phyloP scores from a whole-genome alignment of 1,140 invertebrate species.

The Scaptomyza hsui region DNA sequence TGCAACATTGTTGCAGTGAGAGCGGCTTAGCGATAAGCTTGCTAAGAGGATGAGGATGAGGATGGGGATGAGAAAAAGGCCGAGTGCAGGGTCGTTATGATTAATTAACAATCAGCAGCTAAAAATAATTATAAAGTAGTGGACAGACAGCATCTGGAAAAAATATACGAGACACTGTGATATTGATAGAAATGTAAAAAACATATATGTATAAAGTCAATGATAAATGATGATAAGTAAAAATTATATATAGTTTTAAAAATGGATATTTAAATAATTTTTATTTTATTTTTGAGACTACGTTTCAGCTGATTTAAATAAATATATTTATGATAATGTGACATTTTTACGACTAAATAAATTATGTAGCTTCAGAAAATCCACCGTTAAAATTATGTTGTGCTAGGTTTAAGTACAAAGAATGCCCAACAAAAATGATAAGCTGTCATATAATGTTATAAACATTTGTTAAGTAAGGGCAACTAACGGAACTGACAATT shows the following conservation, averaged over 20 bases:
- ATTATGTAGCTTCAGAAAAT: too few species aligned
- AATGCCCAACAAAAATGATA: background rate
- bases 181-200: too few species aligned
- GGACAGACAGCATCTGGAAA: conserved; percentile 65
- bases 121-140: conserved; percentile 68
- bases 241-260: too few species aligned
- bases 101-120: conserved; percentile 35
- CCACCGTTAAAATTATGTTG: background rate
- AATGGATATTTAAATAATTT: too few species aligned
- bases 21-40: background rate
- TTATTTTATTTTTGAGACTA: too few species aligned
- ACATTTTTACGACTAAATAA: too few species aligned
- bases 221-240: too few species aligned
- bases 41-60: too few species aligned
- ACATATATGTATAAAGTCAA: too few species aligned
- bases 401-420: background rate
- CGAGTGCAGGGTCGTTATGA: conserved; percentile 35
- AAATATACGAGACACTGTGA: too few species aligned
- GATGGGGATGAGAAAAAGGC: conserved; percentile 5
- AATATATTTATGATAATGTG: too few species aligned
- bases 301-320: too few species aligned
- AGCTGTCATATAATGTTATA: background rate
- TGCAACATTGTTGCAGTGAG: conserved; percentile 18
- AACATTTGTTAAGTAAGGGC: background rate
- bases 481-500: background rate